These are phyloP conservation scores for Cyphomyrus discorhynchus DNA, from an alignment of 2,113 vertebrate genomes.

Conservation along the genomic window DNA sequence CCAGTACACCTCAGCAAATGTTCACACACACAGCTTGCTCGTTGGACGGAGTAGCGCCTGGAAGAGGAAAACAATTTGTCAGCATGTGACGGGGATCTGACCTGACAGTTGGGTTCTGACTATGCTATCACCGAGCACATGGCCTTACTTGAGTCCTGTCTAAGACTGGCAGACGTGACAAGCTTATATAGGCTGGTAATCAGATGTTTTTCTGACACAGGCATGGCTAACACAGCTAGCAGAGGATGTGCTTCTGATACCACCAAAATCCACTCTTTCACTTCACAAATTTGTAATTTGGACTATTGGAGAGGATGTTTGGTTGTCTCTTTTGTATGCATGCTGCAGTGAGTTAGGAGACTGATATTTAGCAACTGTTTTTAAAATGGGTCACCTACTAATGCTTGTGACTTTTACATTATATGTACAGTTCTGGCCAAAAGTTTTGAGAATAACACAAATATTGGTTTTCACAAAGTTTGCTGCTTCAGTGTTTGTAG, in stretches of 20 bases:
- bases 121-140: not conserved
- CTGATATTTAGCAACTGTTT: not conserved
- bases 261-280: not conserved
- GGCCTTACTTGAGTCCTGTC: not conserved
- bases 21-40: not conserved
- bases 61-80: not conserved
- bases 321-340: not conserved
- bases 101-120: not conserved
- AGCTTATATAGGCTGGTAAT: conserved; percentile 4
- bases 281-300: not conserved
- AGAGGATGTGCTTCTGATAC: not conserved
- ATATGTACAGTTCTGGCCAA: not conserved
- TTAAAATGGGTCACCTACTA: not conserved
- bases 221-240: conserved; percentile 12
- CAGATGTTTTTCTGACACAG: not conserved
- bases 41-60: not conserved
- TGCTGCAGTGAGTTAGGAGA: not conserved
- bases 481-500: no score
- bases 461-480: no score
- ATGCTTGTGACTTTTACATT: not conserved
- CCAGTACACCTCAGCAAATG: not conserved
- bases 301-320: not conserved
- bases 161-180: not conserved
- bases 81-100: not conserved
- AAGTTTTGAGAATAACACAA: no score